Conservation (phyloP, 2,888 invertebrate genomes). For the Pammene fasciana region DNA sequence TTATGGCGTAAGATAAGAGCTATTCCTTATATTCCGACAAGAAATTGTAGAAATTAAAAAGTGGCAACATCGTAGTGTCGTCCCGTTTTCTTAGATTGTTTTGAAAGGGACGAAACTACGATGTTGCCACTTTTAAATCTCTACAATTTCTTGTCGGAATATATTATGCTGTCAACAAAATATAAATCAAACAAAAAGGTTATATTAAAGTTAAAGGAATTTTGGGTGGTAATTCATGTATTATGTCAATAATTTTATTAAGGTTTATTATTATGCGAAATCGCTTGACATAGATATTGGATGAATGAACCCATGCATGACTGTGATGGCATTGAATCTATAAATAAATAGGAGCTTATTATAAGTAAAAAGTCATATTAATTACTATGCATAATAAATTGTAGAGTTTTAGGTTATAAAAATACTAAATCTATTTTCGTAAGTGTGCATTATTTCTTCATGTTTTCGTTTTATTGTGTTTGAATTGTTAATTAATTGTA, state of each 20-base stretch:
- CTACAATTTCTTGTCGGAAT: too few species aligned
- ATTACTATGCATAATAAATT: constrained; percentile 23
- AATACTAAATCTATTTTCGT: constrained; percentile 34
- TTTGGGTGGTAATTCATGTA: too few species aligned
- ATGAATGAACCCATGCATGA: constrained; percentile 5
- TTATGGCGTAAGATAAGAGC: background rate
- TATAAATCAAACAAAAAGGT: too few species aligned
- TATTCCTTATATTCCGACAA: too few species aligned
- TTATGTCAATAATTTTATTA: too few species aligned
- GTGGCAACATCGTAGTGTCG: too few species aligned
- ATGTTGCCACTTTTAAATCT: too few species aligned
- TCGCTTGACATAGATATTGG: background rate
- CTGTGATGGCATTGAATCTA: constrained; percentile 28
- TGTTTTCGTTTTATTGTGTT: constrained; percentile 38
- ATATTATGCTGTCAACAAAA: too few species aligned
- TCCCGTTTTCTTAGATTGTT: too few species aligned
- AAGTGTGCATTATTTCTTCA: constrained; percentile 37
- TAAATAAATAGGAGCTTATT: constrained; percentile 16
- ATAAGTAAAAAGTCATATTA: constrained; percentile 40
- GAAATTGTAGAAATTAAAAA: too few species aligned
- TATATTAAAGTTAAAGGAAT: too few species aligned
- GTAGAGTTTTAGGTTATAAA: constrained; percentile 14
- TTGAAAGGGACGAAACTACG: too few species aligned
- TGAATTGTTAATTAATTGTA: constrained; percentile 42
- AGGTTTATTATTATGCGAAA: background rate